Evolutionary conservation across 1,140 invertebrate genomes (phyloP).

Genomic region (Meloidogyne chitwoodi): DNA sequence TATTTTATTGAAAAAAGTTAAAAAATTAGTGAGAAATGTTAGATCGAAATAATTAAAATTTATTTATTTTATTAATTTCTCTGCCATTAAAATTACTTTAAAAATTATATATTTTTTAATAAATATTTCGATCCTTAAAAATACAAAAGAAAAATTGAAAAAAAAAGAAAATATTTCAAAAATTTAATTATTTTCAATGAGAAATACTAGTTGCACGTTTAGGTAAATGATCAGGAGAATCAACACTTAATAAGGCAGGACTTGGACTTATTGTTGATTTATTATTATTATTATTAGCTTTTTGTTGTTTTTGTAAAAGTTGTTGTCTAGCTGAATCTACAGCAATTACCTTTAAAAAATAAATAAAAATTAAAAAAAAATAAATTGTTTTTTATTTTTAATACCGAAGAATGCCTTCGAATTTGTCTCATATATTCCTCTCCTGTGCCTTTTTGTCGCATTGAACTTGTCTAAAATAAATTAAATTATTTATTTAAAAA

Average conservation of each 20-base stretch:
- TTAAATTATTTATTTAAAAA: not conserved
- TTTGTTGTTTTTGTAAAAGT: conserved; percentile 3
- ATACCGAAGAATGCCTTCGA: conserved; percentile 22
- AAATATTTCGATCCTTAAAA: not conserved
- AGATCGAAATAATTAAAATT: no score
- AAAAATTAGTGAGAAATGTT: no score
- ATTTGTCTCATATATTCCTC: conserved; percentile 15
- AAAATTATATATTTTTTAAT: no score
- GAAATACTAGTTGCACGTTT: conserved; percentile 9
- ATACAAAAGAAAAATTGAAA: not conserved
- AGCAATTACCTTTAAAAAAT: conserved; percentile 8
- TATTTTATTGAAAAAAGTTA: no score
- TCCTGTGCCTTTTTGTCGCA: conserved; percentile 5
- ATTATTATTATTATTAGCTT: no score
- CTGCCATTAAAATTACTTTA: no score
- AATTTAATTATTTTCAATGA: not conserved
- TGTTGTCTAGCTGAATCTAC: conserved; percentile 10
- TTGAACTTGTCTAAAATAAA: conserved; percentile 8
- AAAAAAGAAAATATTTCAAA: not conserved
- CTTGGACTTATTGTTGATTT: no score
- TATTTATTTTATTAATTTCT: no score
- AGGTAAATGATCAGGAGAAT: not conserved
- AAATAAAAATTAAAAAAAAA: not conserved
- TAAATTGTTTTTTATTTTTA: not conserved
- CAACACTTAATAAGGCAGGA: not conserved